Conservation (phyloP, 2,113 vertebrate genomes). For the Saccopteryx leptura region DNA sequence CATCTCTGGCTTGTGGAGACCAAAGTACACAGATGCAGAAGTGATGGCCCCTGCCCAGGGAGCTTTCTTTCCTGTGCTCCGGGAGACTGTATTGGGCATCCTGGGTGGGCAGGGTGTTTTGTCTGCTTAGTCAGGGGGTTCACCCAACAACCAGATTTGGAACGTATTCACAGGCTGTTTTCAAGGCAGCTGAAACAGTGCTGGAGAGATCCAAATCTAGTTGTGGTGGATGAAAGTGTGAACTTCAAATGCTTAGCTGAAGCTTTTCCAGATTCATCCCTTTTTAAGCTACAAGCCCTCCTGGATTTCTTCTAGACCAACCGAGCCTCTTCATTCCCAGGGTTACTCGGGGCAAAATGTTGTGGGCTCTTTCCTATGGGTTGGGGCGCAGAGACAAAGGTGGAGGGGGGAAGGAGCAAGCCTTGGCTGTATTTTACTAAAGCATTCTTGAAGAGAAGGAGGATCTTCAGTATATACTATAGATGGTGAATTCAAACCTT, state of each 20-base stretch:
- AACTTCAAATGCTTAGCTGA: constrained; percentile 45
- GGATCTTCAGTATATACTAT: not conserved
- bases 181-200: not conserved
- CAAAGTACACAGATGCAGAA: not conserved
- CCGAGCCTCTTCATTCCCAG: not conserved
- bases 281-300: not conserved
- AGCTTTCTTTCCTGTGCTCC: not conserved
- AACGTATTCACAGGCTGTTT: constrained; percentile 3
- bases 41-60: not conserved
- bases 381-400: not conserved
- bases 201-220: not conserved
- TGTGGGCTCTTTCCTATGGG: not conserved
- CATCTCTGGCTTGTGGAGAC: too few species aligned
- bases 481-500: not conserved
- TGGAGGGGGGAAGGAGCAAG: not conserved
- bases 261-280: constrained; percentile 14
- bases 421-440: not conserved
- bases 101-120: not conserved
- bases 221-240: not conserved
- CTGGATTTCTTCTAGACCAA: not conserved
- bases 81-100: not conserved
- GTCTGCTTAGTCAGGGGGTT: not conserved
- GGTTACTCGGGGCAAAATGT: not conserved
- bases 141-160: not conserved
- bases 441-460: not conserved